phyloP scores from a whole-genome alignment of 2,797 vertebrate genomes.

The Prunella strophiata region DNA sequence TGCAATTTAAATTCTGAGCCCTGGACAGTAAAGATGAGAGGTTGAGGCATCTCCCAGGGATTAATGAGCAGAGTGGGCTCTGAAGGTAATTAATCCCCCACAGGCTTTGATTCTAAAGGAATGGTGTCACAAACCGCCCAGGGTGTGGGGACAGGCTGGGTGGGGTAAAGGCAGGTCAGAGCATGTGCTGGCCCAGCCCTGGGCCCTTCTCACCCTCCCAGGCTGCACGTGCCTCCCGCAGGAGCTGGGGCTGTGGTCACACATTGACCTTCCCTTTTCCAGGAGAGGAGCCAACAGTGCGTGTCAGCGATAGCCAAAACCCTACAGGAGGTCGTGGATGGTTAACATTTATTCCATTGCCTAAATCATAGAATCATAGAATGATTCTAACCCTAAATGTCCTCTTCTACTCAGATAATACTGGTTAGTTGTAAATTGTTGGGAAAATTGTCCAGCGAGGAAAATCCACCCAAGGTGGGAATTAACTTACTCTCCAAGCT shows the following conservation, averaged over 20 bases:
- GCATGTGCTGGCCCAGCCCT: neutral
- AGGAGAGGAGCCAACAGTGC: slow-evolving; percentile 5
- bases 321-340: neutral
- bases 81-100: neutral
- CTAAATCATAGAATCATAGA: neutral
- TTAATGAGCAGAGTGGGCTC: neutral
- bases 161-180: neutral
- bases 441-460: neutral
- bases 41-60: neutral
- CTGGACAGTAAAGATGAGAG: neutral
- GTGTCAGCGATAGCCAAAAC: slow-evolving; percentile 7
- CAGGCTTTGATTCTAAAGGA: neutral
- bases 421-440: neutral
- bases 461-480: neutral
- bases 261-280: slow-evolving; percentile 46
- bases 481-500: slow-evolving; percentile 75
- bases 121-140: neutral
- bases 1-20: neutral
- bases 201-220: neutral
- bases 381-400: neutral
- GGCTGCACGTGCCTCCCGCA: fast-evolving
- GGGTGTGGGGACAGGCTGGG: neutral
- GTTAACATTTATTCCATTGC: slow-evolving; percentile 57
- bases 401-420: neutral
- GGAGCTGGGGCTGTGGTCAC: neutral